phyloP scores from a whole-genome alignment of 2,888 invertebrate species.

The Oxystoma pomonae region DNA sequence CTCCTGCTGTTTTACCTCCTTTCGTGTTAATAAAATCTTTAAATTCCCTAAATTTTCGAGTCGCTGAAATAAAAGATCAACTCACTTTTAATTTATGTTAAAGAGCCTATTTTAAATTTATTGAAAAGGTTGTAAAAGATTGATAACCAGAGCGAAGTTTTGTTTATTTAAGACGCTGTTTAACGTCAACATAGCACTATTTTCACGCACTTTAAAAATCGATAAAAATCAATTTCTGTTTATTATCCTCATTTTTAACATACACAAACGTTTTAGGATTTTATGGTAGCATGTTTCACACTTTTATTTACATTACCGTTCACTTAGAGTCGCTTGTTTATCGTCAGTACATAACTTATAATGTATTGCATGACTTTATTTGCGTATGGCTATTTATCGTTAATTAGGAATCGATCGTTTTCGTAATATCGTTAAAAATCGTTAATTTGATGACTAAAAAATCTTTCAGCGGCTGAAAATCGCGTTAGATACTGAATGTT shows the following conservation, averaged over 20 bases:
- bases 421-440: too few species aligned
- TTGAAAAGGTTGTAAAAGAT: background rate
- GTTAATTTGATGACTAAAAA: slow-evolving; percentile 27
- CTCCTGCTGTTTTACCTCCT: too few species aligned
- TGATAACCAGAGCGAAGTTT: slow-evolving; percentile 1
- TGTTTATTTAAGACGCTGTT: slow-evolving; percentile 5
- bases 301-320: too few species aligned
- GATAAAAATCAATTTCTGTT: slow-evolving; percentile 10
- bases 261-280: background rate
- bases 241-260: slow-evolving; percentile 3
- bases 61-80: too few species aligned
- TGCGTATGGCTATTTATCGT: too few species aligned
- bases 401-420: too few species aligned
- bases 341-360: too few species aligned
- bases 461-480: slow-evolving; percentile 27
- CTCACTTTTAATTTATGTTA: background rate
- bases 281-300: too few species aligned
- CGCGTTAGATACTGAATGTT: slow-evolving; percentile 32
- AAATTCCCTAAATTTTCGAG: too few species aligned
- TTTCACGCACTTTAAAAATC: slow-evolving; percentile 8
- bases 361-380: too few species aligned
- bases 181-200: background rate
- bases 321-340: too few species aligned
- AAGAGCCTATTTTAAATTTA: slow-evolving; percentile 5
- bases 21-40: too few species aligned